Evolutionary conservation across 2,888 invertebrate species (phyloP), one percentile per base, ranked within the genome.

Genomic region (Caenorhabditis sp.): DNA sequence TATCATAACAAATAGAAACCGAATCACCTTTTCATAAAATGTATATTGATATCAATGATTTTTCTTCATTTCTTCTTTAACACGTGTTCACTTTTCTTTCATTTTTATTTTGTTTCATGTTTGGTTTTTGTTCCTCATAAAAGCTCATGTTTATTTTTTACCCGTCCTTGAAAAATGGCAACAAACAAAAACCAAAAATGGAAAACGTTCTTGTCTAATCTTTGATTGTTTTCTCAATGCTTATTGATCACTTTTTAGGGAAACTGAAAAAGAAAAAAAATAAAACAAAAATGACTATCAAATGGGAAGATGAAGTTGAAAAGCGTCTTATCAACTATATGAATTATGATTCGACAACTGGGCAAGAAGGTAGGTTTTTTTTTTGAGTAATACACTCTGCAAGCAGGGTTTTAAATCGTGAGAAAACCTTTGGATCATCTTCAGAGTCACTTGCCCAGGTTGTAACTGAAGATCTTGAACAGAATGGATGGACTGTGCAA

Each of bases 261-360:
- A n/a, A n/a, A n/a, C n/a, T n/a, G n/a, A n/a, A n/a, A n/a, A n/a
- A n/a, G n/a, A n/a, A n/a, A n/a, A n/a, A n/a, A n/a, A n/a, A n/a
- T n/a, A n/a, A n/a, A 21, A 53, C 21, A 53, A 59, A 23, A 49
- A 70, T 75, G 74, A 70, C 74, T 26, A 61, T 67, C 54, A 62
- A 67, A 27, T 70, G 70, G 75, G 66, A 63, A 60, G 62, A 43
- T 27, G 75, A 76, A 21, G 68, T 83, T 38, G 79, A 77, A 54
- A 75, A 77, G 21, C 61, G 86, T 61, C 79, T 84, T n/a, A 26
- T 84, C 36, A 72, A 81, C 20, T 77, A 82, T 56, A 85, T 85
- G 84, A 71, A 75, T 21, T 76, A 78, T 50, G 73, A 77, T 8
- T 82, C 82, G 1, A 80, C 76, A 20, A 84, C 83, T n/a, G 80